Base-by-base conservation (phyloP, 2,888 invertebrate genomes). In the Parnassius mnemosyne region DNA sequence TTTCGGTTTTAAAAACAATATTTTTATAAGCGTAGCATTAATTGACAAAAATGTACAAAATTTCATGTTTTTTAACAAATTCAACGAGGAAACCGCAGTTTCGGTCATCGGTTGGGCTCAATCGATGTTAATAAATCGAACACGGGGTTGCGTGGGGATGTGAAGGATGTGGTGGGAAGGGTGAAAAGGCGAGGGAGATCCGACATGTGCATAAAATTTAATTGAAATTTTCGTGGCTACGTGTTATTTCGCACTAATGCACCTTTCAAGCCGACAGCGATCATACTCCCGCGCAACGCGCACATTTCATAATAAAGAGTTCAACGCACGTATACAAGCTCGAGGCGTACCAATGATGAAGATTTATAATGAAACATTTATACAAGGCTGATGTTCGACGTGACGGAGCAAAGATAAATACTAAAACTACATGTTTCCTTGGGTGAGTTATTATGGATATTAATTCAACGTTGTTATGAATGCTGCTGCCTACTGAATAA, bases 191-290 rank as follows among this genome's bases (percentile, higher is more conserved):
- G 64, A 65, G 60, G 65, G 66, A 68, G 68, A 69, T 64, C 74
- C 72, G 79, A 81, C 83, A 84, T 83, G 80, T 86, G 85, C 85
- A 87, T 85, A 85, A 81, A 85, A 81, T 64, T 84, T 86, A 84
- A 89, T 87, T 88, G 87, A 87, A 86, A 87, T 85, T 87, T 88
- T 86, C 78, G 85, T 81, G 82, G 82, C 76, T 83, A 86, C 80
- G 73, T 83, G 78, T 87, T 85, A 85, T 83, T 87, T 84, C 76
- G 82, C 83, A 76, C 82, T 84, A 85, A 83, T 85, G 83, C 84
- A 85, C 85, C 84, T 86, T 86, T 84, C 81, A 79, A 73, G 69
- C 73, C 78, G 77, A 80, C 75, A 72, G 66, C 73, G 71, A 64
- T 63, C 64, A 65, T 68, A 74, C 75, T 75, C 74, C 66, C 62